Base-by-base conservation (phyloP, 2,888 invertebrate genomes). In the Sclerodermus sp. region DNA sequence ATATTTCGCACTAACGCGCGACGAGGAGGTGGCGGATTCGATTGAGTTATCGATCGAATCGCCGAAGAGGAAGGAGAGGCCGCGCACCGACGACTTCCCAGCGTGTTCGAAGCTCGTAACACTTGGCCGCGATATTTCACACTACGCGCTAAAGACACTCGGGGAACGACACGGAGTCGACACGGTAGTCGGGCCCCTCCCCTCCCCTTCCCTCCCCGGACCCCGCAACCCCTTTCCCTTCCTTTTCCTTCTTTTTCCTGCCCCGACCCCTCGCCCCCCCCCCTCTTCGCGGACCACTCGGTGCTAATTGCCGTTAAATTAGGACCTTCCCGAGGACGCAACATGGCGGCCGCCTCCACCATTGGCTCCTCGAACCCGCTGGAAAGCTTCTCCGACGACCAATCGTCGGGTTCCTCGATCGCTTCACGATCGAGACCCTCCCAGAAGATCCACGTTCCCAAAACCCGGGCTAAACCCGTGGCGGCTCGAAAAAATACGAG, bases 1-100 rank as follows among this genome's bases (percentile, higher is more conserved):
- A 78, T 77, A 78, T 78, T 78, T 78, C 77, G 76, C 77, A 78
- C 77, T 76, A 76, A 70, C 23, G 8, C 23, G 8, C 23, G 8
- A 23, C 23, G 23, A 8, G 8, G 8, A 5, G 23, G 23, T 8
- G 23, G 3, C 23, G 8, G 23, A 5, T 23, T 23, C 23, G 23
- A 23, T 23, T 23, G 23, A 23, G 4, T 23, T 23, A 23, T 23
- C 23, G 23, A 23, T 23, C 23, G 23, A 23, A 23, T 23, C 23
- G 23, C 23, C 8, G 23, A 23, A 23, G 23, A 23, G 23, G 23
- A 23, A 23, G 23, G 48, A 47, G 46, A 49, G 45, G 49, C 62
- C 49, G 43, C 62, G 54, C 51, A 44, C 47, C 45, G 30, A 49
- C 45, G 30, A 49, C 49, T 47, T 47, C 37, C 55, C 42, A 16